Percentiles rank a stretch among this genome's conserved stretches.
These are phyloP conservation scores for Platycercus adscitus DNA, from an alignment of 2,113 vertebrate genomes.

Conservation along the genomic window DNA sequence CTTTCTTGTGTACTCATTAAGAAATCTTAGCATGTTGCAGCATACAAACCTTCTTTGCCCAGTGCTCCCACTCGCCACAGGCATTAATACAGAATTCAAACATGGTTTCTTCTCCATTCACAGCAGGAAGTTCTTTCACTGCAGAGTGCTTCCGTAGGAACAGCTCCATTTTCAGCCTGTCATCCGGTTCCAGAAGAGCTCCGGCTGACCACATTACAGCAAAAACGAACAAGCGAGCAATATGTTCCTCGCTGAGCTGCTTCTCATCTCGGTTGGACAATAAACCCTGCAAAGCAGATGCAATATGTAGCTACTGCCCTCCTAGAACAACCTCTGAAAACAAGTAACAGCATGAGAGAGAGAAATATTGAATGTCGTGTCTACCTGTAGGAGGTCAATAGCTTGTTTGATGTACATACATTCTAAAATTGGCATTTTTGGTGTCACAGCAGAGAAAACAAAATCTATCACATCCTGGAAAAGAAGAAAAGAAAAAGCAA, in stretches of 20 bases:
- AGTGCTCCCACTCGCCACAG: slow-evolving; percentile 84
- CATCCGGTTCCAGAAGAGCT: slow-evolving; percentile 82
- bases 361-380: background rate
- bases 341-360: background rate
- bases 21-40: background rate
- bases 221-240: slow-evolving; percentile 80
- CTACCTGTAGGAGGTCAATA: slow-evolving; percentile 84
- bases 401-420: slow-evolving; percentile 89
- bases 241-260: slow-evolving; percentile 55
- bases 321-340: background rate
- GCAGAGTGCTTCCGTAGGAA: slow-evolving; percentile 73
- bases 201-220: slow-evolving; percentile 86
- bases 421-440: slow-evolving; percentile 85
- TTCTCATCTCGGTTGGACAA: slow-evolving; percentile 75
- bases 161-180: slow-evolving; percentile 83
- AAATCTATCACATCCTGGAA: slow-evolving; percentile 82
- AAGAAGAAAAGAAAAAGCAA: background rate
- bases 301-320: background rate
- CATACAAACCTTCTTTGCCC: slow-evolving; percentile 79
- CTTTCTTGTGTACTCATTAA: background rate
- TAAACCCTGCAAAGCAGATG: slow-evolving; percentile 75
- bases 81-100: slow-evolving; percentile 82
- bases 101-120: slow-evolving; percentile 79
- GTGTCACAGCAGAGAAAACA: slow-evolving; percentile 77
- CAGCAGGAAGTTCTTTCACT: slow-evolving; percentile 76